These are phyloP conservation scores for Apteryx mantelli DNA, from an alignment of 2,113 vertebrate genomes.

Conservation along the genomic window DNA sequence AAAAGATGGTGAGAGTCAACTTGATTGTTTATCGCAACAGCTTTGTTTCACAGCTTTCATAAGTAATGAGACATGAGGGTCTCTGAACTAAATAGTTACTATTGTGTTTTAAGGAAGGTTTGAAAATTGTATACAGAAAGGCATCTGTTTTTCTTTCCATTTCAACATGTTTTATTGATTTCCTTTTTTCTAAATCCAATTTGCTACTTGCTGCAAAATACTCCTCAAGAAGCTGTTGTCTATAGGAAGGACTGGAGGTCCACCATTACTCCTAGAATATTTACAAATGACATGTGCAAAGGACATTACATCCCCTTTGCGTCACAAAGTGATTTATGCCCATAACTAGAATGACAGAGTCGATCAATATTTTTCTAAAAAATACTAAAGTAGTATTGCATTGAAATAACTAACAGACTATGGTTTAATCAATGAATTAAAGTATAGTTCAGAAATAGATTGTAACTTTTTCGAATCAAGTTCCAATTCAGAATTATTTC, in stretches of 20 bases:
- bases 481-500: neutral
- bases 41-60: neutral
- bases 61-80: neutral
- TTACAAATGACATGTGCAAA: neutral
- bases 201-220: neutral
- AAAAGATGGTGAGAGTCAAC: neutral
- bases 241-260: neutral
- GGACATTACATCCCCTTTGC: neutral
- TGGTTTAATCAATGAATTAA: neutral
- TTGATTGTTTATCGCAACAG: neutral
- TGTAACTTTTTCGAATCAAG: neutral
- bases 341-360: neutral
- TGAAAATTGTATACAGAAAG: neutral
- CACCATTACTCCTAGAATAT: neutral
- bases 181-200: neutral
- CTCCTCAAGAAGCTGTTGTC: neutral
- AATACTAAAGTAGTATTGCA: neutral
- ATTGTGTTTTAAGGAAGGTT: neutral
- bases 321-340: neutral
- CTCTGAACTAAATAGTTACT: neutral
- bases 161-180: neutral
- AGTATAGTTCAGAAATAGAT: neutral
- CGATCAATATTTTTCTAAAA: neutral
- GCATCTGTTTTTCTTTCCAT: neutral
- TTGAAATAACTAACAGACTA: neutral